These are phyloP conservation scores for Drosophila novamexicana DNA, from an alignment of 1,140 invertebrate genomes.

Conservation along the genomic window DNA sequence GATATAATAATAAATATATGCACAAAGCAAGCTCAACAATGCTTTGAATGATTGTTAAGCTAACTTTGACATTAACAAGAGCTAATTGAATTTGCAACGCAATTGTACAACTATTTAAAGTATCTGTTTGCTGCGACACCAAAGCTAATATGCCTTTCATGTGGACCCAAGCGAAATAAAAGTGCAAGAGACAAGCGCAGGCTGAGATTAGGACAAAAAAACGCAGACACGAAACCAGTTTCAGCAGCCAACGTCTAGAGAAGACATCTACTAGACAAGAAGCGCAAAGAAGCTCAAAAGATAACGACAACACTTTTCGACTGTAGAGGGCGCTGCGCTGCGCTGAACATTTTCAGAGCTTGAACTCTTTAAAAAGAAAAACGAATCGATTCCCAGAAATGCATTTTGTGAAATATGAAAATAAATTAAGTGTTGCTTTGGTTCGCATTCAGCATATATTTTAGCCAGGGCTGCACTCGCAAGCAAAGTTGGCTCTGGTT, in stretches of 20 bases:
- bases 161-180: background rate
- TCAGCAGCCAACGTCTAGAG: background rate
- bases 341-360: background rate
- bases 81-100: no score
- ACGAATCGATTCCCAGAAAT: no score
- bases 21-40: background rate
- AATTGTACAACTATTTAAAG: background rate
- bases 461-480: no score
- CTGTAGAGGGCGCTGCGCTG: constrained; percentile 5
- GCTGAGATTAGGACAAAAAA: background rate
- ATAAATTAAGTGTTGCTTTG: no score
- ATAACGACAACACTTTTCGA: background rate
- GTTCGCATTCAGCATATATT: no score
- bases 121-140: background rate
- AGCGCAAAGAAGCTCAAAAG: background rate
- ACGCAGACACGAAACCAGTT: constrained; percentile 19
- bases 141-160: no score
- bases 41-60: no score
- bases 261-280: background rate
- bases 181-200: background rate
- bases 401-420: no score
- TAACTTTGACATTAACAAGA: background rate
- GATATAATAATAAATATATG: no score
- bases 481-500: no score
- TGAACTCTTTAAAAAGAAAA: no score